phyloP scores from a whole-genome alignment of 2,113 vertebrate genomes.

The Tyto alba region DNA sequence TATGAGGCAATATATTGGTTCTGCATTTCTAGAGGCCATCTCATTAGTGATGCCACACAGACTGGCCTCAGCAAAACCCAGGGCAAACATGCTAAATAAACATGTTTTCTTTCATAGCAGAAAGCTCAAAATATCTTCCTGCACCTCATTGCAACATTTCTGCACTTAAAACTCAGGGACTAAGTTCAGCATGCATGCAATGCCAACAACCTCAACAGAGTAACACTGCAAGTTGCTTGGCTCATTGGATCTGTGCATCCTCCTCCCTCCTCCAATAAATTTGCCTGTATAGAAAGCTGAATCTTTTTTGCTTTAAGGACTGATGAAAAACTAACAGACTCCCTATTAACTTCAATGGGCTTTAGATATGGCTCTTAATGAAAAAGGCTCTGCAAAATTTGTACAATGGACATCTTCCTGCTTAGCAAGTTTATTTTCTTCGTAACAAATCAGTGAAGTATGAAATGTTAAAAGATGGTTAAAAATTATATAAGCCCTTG shows the following conservation, averaged over 20 bases:
- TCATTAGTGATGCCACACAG: background rate
- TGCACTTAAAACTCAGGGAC: background rate
- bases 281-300: background rate
- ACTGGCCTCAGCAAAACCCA: background rate
- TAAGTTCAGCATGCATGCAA: background rate
- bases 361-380: background rate
- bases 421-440: background rate
- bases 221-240: background rate
- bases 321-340: background rate
- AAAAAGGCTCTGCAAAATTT: background rate
- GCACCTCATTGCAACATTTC: accelerated
- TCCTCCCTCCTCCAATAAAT: background rate
- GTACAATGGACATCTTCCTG: background rate
- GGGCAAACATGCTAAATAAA: background rate
- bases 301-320: background rate
- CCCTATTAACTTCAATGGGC: background rate
- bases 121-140: background rate
- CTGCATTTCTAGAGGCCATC: background rate
- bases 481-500: background rate
- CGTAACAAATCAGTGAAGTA: background rate
- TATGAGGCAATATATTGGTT: background rate
- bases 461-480: background rate
- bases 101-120: background rate
- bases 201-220: background rate
- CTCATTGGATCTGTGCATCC: background rate